Conservation (phyloP, 92 coral and sea anemone genomes). For the Palythoa caribaeorum region DNA sequence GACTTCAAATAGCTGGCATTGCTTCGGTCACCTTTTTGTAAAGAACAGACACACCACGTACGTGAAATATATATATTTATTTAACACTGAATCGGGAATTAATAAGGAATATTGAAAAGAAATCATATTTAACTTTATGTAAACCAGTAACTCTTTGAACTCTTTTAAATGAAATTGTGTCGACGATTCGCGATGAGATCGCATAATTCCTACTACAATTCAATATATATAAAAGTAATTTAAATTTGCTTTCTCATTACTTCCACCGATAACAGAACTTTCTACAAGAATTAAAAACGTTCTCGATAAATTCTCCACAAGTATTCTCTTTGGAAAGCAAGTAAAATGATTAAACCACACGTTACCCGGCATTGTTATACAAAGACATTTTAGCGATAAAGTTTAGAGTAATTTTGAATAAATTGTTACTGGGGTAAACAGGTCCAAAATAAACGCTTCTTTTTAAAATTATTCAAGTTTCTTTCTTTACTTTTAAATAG, state of each 20-base stretch:
- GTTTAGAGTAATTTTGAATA: slow-evolving; percentile 25
- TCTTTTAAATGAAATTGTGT: slow-evolving; percentile 15
- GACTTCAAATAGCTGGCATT: not conserved
- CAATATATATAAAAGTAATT: not conserved
- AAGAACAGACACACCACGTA: slow-evolving; percentile 11
- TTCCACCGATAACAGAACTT: not conserved
- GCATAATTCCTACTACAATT: not conserved
- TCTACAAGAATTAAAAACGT: slow-evolving; percentile 25
- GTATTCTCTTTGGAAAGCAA: not conserved
- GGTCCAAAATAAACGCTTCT: slow-evolving; percentile 34
- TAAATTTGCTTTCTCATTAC: not conserved
- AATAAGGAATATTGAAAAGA: slow-evolving; percentile 6
- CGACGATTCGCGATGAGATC: slow-evolving; percentile 29
- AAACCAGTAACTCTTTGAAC: slow-evolving; percentile 25
- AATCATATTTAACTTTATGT: slow-evolving; percentile 10
- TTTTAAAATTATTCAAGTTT: not conserved
- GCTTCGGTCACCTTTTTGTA: slow-evolving; percentile 16
- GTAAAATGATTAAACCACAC: not conserved
- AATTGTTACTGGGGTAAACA: slow-evolving; percentile 19
- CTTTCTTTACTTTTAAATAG: slow-evolving; percentile 1
- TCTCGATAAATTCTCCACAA: not conserved
- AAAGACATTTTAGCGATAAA: slow-evolving; percentile 20
- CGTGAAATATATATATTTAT: slow-evolving; percentile 42
- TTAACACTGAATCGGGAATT: slow-evolving; percentile 32
- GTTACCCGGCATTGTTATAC: not conserved